These are phyloP conservation scores for Sinocyclocheilus anophthalmus DNA, from an alignment of 2,113 vertebrate genomes.

Conservation along the genomic window DNA sequence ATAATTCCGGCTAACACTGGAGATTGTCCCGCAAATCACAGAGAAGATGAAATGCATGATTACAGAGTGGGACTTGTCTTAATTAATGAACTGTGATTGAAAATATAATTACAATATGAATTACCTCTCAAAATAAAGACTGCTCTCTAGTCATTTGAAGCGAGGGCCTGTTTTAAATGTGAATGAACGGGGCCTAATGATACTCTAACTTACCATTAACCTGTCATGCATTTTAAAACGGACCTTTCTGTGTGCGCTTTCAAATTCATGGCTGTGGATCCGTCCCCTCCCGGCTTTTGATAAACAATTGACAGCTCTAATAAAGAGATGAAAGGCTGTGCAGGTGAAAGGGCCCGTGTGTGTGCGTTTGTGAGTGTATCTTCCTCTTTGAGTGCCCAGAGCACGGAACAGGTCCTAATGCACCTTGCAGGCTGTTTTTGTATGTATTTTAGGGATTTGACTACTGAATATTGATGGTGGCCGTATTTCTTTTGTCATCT, in stretches of 20 bases:
- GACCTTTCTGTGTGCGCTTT: constrained; percentile 64
- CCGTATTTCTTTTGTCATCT: constrained; percentile 27
- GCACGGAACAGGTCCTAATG: constrained; percentile 37
- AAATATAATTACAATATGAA: constrained; percentile 85
- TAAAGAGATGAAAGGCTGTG: constrained; percentile 73
- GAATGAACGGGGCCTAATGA: constrained; percentile 72
- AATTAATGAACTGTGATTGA: constrained; percentile 83
- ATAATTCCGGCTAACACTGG: constrained; percentile 56
- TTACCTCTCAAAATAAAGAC: constrained; percentile 77
- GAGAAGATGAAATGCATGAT: constrained; percentile 80
- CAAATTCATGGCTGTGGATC: constrained; percentile 63
- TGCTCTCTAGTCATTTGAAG: constrained; percentile 79
- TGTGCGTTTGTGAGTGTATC: constrained; percentile 26
- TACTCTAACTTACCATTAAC: constrained; percentile 80
- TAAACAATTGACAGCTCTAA: constrained; percentile 79
- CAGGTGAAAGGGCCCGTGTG: constrained; percentile 49
- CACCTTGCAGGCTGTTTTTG: constrained; percentile 28
- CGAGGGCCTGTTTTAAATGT: constrained; percentile 73
- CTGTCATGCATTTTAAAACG: constrained; percentile 78
- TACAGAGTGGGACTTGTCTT: constrained; percentile 75
- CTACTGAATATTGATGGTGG: constrained; percentile 33
- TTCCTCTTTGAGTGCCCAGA: constrained; percentile 36
- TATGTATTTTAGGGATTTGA: constrained; percentile 11
- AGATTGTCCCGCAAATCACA: constrained; percentile 67
- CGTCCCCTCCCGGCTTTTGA: constrained; percentile 69